Conservation (phyloP, 2,888 invertebrate genomes). For the Hoplodrina blanda region DNA sequence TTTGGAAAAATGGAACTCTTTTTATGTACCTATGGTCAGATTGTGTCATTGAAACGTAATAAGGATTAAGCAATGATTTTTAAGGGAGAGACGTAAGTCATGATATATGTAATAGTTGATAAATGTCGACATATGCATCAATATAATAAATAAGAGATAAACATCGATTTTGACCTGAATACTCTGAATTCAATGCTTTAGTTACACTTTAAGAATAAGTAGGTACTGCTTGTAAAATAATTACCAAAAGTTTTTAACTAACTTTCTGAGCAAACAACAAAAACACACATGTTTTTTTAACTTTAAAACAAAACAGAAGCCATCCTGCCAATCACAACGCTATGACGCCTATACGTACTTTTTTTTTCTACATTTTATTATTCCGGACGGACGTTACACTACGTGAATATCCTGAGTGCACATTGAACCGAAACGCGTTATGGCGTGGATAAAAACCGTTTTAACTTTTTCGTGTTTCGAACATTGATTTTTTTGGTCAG, state of each 20-base stretch:
- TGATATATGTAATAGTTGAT: too few relatives aligned
- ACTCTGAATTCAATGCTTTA: too few relatives aligned
- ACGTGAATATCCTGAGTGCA: conserved; percentile 71
- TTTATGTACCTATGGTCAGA: neutral
- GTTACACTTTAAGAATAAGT: too few relatives aligned
- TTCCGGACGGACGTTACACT: conserved; percentile 72
- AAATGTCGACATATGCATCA: too few relatives aligned
- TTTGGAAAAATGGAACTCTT: conserved; percentile 10
- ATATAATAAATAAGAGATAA: too few relatives aligned
- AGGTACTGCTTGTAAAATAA: too few relatives aligned
- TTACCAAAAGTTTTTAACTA: too few relatives aligned
- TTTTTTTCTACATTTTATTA: conserved; percentile 70
- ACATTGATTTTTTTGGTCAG: conserved; percentile 37
- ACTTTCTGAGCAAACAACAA: neutral
- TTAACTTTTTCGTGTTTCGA: conserved; percentile 32
- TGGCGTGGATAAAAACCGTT: conserved; percentile 53
- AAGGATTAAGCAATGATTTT: too few relatives aligned
- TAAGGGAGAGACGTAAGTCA: neutral
- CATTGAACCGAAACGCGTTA: conserved; percentile 64
- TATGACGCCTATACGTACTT: conserved; percentile 43
- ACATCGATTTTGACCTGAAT: too few relatives aligned
- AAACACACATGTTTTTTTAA: conserved; percentile 16
- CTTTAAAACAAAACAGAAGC: conserved; percentile 38
- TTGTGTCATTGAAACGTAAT: neutral
- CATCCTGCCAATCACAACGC: conserved; percentile 20